A percentile compares a stretch with the other conserved stretches of the same genome.
phyloP scores from a whole-genome alignment of 2,113 vertebrate genomes.

The Azemiops feae region DNA sequence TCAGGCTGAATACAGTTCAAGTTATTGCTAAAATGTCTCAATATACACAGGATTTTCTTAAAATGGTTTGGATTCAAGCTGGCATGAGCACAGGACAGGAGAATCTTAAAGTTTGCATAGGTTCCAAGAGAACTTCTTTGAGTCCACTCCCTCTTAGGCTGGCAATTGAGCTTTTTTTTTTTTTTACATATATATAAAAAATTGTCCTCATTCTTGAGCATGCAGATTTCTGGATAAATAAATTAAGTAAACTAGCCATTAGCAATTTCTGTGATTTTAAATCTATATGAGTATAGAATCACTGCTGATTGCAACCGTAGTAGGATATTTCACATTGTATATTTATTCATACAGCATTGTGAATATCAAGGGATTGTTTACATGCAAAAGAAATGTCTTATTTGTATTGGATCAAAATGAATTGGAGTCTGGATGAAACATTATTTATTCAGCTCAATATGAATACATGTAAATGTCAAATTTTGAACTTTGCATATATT shows the following conservation, averaged over 20 bases:
- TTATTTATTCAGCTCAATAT: not conserved
- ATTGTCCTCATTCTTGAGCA: not conserved
- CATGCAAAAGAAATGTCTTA: not conserved
- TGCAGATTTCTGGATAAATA: not conserved
- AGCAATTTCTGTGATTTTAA: not conserved
- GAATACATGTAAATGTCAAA: not conserved
- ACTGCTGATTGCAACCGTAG: not conserved
- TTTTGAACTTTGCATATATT: not conserved
- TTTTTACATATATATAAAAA: not conserved
- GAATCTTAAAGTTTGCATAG: not conserved
- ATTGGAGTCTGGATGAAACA: not conserved
- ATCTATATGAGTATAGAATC: not conserved
- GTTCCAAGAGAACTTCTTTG: not conserved
- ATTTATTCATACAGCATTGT: not conserved
- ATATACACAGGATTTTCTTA: not conserved
- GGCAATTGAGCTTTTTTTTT: not conserved
- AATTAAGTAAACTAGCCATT: not conserved
- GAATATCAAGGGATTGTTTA: not conserved
- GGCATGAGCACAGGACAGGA: not conserved
- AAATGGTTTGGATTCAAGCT: not conserved
- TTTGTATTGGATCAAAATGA: not conserved
- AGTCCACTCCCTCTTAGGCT: not conserved
- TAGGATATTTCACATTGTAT: not conserved
- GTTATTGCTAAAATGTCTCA: not conserved
- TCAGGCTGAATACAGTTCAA: not conserved